These are phyloP conservation scores for Melieria omissa DNA, from an alignment of 2,888 invertebrate genomes.

Conservation along the genomic window DNA sequence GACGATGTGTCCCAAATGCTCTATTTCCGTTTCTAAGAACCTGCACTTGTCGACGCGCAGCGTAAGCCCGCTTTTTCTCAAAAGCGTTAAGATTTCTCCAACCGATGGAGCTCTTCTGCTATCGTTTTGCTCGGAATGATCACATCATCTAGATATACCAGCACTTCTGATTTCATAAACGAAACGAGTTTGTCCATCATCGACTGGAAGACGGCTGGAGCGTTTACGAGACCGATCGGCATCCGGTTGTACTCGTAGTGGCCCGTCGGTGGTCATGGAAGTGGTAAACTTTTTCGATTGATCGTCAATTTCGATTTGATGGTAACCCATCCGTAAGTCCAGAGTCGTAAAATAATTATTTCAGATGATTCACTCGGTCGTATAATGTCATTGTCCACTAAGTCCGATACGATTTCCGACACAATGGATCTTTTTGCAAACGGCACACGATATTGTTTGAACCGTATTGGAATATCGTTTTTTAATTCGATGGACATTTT, in stretches of 20 bases:
- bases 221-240: constrained; percentile 30
- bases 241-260: constrained; percentile 7
- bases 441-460: too few relatives aligned
- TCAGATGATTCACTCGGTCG: too few relatives aligned
- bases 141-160: constrained; percentile 41
- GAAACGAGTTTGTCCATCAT: constrained; percentile 33
- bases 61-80: constrained; percentile 17
- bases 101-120: background rate
- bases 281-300: constrained; percentile 11
- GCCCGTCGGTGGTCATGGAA: constrained; percentile 12
- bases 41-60: constrained; percentile 35
- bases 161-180: constrained; percentile 28
- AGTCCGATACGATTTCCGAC: too few relatives aligned
- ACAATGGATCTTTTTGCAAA: too few relatives aligned
- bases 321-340: too few relatives aligned
- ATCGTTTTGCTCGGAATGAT: too few relatives aligned
- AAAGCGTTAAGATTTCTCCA: constrained; percentile 15
- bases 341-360: too few relatives aligned
- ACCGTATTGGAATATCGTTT: too few relatives aligned
- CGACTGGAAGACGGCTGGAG: background rate
- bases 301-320: constrained; percentile 41
- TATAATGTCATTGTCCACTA: too few relatives aligned
- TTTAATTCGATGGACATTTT: too few relatives aligned
- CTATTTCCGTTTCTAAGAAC: constrained; percentile 31
- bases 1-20: too few relatives aligned